Conservation (phyloP, 2,113 vertebrate genomes). For the Psittacula cyanocephala region DNA sequence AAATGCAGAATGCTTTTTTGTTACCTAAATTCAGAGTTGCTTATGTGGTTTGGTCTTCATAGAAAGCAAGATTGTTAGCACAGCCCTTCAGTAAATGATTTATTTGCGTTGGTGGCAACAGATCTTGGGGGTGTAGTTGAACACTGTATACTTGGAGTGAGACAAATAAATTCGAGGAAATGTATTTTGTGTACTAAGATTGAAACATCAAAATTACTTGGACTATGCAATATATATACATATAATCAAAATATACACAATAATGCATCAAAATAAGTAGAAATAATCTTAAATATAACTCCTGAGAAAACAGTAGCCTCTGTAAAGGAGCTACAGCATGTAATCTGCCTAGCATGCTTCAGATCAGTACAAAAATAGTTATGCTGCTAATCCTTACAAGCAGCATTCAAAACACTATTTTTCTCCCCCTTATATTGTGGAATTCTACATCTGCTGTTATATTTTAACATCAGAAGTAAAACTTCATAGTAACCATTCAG, state of each 20-base stretch:
- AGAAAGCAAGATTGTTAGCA: neutral
- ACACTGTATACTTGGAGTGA: neutral
- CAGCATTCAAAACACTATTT: neutral
- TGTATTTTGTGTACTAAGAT: neutral
- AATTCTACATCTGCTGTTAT: neutral
- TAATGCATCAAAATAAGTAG: neutral
- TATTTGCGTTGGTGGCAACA: neutral
- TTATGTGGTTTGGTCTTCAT: neutral
- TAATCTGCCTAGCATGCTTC: neutral
- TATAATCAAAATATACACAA: neutral
- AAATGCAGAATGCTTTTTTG: neutral
- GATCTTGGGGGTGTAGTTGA: neutral
- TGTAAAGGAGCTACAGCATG: neutral
- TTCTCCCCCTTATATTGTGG: neutral
- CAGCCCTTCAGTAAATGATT: neutral
- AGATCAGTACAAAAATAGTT: constrained; percentile 18
- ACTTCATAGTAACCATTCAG: neutral
- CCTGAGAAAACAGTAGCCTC: neutral
- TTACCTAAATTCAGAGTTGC: neutral
- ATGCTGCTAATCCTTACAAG: neutral
- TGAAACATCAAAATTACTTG: neutral
- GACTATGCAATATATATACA: neutral
- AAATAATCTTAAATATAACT: neutral
- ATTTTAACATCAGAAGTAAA: constrained; percentile 12
- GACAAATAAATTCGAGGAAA: neutral